These are phyloP conservation scores for Garrulus glandarius DNA, from an alignment of 2,797 vertebrate species.

Conservation along the genomic window DNA sequence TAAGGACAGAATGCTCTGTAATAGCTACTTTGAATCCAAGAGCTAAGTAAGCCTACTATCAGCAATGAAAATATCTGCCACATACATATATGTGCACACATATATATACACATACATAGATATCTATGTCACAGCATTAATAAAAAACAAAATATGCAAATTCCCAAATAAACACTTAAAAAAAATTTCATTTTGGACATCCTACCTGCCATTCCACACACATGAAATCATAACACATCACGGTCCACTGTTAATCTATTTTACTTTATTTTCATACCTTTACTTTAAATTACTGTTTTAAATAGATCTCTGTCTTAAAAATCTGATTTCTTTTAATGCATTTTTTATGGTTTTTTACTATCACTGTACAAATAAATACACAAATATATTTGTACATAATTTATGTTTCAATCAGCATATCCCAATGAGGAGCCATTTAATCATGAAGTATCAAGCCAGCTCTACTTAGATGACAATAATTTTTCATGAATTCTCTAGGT, in stretches of 20 bases:
- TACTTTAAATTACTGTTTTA: neutral
- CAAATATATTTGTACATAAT: neutral
- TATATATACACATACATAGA: fast-evolving
- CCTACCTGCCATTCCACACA: neutral
- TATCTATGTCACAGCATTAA: neutral
- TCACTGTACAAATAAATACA: neutral
- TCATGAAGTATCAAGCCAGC: neutral
- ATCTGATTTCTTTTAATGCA: neutral
- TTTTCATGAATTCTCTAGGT: neutral
- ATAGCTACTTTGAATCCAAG: neutral
- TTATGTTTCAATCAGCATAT: neutral
- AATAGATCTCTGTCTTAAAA: neutral
- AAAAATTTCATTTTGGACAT: neutral
- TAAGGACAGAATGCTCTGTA: neutral
- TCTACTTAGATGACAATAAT: neutral
- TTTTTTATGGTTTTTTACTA: neutral
- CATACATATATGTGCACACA: fast-evolving
- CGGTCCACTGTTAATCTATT: neutral
- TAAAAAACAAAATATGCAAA: neutral
- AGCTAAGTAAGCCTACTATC: neutral
- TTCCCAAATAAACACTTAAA: neutral
- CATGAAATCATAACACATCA: neutral
- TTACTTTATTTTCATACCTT: neutral
- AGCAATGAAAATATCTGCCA: neutral
- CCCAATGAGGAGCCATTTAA: neutral